Base-by-base conservation (phyloP, 1,140 invertebrate genomes). In the Trichoplusia ni region DNA sequence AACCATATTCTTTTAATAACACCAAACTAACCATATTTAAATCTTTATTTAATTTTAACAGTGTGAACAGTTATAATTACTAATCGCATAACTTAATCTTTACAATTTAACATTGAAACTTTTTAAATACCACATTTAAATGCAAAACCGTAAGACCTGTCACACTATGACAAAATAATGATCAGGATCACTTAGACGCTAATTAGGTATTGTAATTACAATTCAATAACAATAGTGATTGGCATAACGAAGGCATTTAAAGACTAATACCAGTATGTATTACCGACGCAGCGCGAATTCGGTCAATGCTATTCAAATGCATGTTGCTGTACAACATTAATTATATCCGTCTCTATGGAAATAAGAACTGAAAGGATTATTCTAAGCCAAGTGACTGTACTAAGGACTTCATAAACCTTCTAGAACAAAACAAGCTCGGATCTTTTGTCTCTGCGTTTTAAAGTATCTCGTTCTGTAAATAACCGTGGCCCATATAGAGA, bases 201-300 rank as follows among this genome's bases (percentile, higher is more conserved):
- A 47, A 47, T 60, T 35, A 60, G 29, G 19, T 60, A 47, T 35
- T 60, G 56, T 19, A 60, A 60, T 46, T 21, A 46, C 42, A 47
- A 35, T 60, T 47, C 56, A 60, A 60, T 46, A 60, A 60, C 56
- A 60, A 60, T 60, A 60, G 56, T 47, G 40, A 60, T 47, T 60
- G 40, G 56, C 13, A 23, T 46, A 46, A 46, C 40, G 56, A 59
- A 59, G 56, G 56, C 40, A 46, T 59, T 59, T 46, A 58, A 58
- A 56, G 21, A 18, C 51, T 38, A 59, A 46, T 35, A 60, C 27
- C 29, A 46, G 56, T 29, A 46, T 27, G 40, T 47, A 44, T 58
- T 38, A 25, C 37, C 54, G 25, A 44, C 42, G 40, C 42, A 35
- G 38, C 21, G 56, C 56, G 47, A 60, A 60, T 60, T 60, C 56